Conservation (phyloP, 1,140 invertebrate species). For the Pseudobourletiella spinata region DNA sequence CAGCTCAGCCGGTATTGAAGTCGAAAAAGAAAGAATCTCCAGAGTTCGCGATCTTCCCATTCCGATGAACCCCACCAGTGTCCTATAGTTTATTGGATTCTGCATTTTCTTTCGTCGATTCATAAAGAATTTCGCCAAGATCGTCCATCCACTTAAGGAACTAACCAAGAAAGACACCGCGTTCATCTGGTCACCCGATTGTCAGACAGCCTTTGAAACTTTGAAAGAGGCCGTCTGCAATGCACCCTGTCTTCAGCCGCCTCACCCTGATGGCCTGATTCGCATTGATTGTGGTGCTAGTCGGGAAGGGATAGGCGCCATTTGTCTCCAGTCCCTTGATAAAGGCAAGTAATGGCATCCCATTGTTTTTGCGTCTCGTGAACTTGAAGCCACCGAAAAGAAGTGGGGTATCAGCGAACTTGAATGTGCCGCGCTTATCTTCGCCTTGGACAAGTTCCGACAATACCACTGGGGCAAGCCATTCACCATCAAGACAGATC, state of each 20-base stretch:
- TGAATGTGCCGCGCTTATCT: constrained; percentile 43
- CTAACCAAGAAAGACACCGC: neutral
- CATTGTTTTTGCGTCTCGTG: constrained; percentile 26
- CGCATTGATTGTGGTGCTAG: too few species aligned
- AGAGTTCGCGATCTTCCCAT: neutral
- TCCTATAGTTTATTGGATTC: neutral
- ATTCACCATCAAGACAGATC: constrained; percentile 11
- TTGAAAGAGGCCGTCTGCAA: constrained; percentile 12
- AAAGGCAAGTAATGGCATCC: too few species aligned
- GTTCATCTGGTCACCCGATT: neutral
- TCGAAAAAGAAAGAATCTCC: neutral
- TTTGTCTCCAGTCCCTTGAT: too few species aligned
- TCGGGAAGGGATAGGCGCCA: too few species aligned
- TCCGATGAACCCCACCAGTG: neutral
- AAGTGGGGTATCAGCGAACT: constrained; percentile 45
- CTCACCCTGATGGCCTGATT: neutral
- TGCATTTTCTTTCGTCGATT: neutral
- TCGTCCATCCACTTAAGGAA: neutral
- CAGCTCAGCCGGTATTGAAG: neutral
- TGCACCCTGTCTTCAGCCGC: constrained; percentile 1
- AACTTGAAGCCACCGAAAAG: constrained; percentile 39
- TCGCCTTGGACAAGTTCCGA: constrained; percentile 42
- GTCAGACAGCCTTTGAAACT: neutral
- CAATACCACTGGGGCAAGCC: constrained; percentile 12
- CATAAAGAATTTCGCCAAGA: neutral